Evolutionary conservation across 2,797 vertebrate species (phyloP), one percentile per base, ranked within the genome.

Genomic region (Hafferia zeledoni): DNA sequence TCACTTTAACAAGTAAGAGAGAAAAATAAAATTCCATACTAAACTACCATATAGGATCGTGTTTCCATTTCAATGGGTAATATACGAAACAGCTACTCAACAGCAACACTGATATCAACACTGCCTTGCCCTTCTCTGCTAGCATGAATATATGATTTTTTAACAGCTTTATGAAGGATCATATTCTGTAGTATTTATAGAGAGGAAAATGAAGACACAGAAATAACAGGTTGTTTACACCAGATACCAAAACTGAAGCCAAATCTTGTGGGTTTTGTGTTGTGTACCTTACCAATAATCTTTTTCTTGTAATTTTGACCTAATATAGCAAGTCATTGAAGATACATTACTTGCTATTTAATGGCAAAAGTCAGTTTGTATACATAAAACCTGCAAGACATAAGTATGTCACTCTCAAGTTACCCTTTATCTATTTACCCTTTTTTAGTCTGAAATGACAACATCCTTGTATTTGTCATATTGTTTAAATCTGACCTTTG

Each of bases 401-500:
- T 87, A 92, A 37, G 50, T 53, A 81, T 41, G 67, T 27, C 82
- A 71, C 39, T 90, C 84, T 94, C 59, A 56, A 47, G 91, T 94
- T 89, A 92, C 84, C 65, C 80, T 95, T 90, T 92, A 90, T 83
- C 72, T 90, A 74, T 92, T 89, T 81, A 77, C 46, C 47, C 50
- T 83, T 90, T 92, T 77, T 69, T 56, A 95, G 89, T 96, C 59
- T 55, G 74, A 95, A 97, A 95, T 94, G 95, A 96, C 94, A 95
- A 90, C 87, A 90, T 71, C 93, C 93, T 97, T 97, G 95, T 97
- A 98, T 98, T 98, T 97, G 97, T 98, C 97, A 95, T 95, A 91
- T 98, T 98, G 98, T 98, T 98, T 96, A 97, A 98, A 97, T 96
- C 97, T 98, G 98, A 99, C 98, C 98, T 98, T 92, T 98, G 98